Conservation (phyloP, 2,888 invertebrate genomes). For the Aelia acuminata region DNA sequence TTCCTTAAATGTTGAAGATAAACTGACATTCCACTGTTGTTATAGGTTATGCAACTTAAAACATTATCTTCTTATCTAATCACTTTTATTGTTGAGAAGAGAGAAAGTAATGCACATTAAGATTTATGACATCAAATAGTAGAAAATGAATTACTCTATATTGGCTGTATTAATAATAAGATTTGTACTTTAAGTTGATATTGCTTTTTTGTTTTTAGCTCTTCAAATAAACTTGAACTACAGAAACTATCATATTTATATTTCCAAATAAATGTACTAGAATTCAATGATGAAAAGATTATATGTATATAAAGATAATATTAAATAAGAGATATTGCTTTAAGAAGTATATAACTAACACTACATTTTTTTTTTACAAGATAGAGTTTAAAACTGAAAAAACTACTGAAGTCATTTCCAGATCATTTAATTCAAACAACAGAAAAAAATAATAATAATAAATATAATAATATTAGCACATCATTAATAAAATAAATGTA, state of each 20-base stretch:
- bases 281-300: neutral
- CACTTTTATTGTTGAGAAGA: neutral
- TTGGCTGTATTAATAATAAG: neutral
- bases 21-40: neutral
- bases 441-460: too few relatives aligned
- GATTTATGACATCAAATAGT: neutral
- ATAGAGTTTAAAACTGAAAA: neutral
- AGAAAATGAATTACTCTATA: neutral
- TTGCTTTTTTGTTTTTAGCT: neutral
- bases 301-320: too few relatives aligned
- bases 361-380: neutral
- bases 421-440: neutral
- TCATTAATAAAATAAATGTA: too few relatives aligned
- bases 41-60: constrained; percentile 5
- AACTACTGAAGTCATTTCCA: neutral
- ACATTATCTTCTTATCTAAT: neutral
- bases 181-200: neutral
- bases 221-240: neutral
- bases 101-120: neutral
- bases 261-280: neutral
- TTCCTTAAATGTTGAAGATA: neutral
- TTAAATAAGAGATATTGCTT: neutral
- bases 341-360: neutral
- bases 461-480: too few relatives aligned
- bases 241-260: neutral